A percentile compares a stretch with the other conserved stretches of the same genome.
Evolutionary conservation across 2,797 vertebrate genomes (phyloP).

Genomic region (Acipenser oxyrinchus): DNA sequence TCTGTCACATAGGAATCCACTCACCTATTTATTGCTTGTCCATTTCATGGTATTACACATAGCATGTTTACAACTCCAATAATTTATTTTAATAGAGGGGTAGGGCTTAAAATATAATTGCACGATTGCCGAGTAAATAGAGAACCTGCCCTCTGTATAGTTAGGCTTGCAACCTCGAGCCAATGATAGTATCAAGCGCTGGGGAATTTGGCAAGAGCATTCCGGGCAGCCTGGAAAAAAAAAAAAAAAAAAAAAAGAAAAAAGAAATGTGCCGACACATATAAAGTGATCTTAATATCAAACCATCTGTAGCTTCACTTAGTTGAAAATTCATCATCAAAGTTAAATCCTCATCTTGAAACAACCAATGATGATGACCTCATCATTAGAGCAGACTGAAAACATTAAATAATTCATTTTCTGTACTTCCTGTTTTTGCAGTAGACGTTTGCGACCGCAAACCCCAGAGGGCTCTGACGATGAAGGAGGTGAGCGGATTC

Average conservation of each 20-base stretch:
- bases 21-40: neutral
- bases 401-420: conserved; percentile 49
- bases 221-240: conserved; percentile 20
- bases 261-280: neutral
- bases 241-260: too few relatives aligned
- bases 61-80: neutral
- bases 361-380: conserved; percentile 33
- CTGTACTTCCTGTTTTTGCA: conserved; percentile 49
- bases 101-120: neutral
- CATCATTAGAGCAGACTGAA: conserved; percentile 34
- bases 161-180: too few relatives aligned
- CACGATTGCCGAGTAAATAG: neutral
- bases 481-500: conserved; percentile 76
- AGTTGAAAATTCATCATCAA: conserved; percentile 26
- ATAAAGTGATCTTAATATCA: conserved; percentile 10
- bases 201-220: conserved; percentile 2
- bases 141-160: too few relatives aligned
- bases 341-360: conserved; percentile 19
- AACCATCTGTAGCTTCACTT: conserved; percentile 12
- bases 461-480: conserved; percentile 78
- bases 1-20: too few relatives aligned
- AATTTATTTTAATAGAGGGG: neutral
- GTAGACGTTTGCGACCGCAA: conserved; percentile 78
- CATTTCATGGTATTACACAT: neutral
- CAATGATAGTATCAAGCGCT: conserved; percentile 7